Percentiles rank a stretch among this genome's conserved stretches.
phyloP scores from a whole-genome alignment of 2,888 invertebrate genomes.

The Loripinus fragilis region DNA sequence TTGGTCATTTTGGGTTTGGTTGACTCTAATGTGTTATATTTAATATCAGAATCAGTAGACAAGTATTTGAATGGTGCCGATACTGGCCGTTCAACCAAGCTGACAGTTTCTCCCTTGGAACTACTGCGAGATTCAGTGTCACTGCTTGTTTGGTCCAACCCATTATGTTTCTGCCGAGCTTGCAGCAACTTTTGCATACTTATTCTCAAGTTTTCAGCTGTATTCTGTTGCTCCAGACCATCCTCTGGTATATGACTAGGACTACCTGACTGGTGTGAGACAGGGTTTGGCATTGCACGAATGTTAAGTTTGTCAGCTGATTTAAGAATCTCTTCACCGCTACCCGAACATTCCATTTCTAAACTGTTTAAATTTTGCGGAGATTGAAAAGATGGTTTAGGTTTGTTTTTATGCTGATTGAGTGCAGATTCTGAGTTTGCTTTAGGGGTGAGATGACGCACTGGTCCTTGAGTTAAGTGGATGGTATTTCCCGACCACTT shows the following conservation, averaged over 20 bases:
- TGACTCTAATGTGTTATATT: slow-evolving; percentile 35
- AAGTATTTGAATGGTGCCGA: slow-evolving; percentile 71
- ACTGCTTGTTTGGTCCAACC: slow-evolving; percentile 67
- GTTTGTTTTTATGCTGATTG: slow-evolving; percentile 27
- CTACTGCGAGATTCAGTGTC: slow-evolving; percentile 73
- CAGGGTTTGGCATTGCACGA: slow-evolving; percentile 88
- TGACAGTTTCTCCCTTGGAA: slow-evolving; percentile 42
- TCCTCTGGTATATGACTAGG: slow-evolving; percentile 49
- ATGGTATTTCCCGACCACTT: slow-evolving; percentile 62
- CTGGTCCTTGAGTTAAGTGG: slow-evolving; percentile 56
- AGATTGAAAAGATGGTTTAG: neutral
- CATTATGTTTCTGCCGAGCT: slow-evolving; percentile 63
- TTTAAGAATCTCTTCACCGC: slow-evolving; percentile 68
- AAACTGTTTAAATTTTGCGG: neutral
- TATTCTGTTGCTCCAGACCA: slow-evolving; percentile 74
- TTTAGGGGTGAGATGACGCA: slow-evolving; percentile 67
- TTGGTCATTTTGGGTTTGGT: slow-evolving; percentile 25
- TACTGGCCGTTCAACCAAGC: slow-evolving; percentile 61
- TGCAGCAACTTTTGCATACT: slow-evolving; percentile 80
- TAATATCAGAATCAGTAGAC: slow-evolving; percentile 65
- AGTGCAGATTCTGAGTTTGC: slow-evolving; percentile 57
- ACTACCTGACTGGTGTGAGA: slow-evolving; percentile 66
- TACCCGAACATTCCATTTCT: slow-evolving; percentile 63
- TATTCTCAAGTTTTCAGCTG: slow-evolving; percentile 79
- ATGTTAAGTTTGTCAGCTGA: slow-evolving; percentile 86